phyloP scores from a whole-genome alignment of 2,113 vertebrate species.

The Channa maculata region DNA sequence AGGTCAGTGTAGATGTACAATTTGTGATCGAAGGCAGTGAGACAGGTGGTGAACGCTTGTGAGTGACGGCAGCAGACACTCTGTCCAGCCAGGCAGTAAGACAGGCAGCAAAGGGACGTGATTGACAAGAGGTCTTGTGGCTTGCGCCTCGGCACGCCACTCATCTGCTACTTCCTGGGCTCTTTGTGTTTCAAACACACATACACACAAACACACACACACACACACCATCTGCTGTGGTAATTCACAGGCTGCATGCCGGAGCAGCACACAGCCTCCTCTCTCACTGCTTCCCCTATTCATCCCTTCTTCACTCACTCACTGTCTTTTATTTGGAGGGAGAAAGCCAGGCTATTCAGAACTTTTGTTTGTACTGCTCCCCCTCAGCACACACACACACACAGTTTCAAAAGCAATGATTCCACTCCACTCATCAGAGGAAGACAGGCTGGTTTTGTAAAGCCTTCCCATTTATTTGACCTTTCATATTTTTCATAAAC shows the following conservation, averaged over 20 bases:
- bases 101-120: slow-evolving; percentile 65
- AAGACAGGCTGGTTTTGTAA: slow-evolving; percentile 11
- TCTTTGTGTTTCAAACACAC: slow-evolving; percentile 77
- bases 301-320: slow-evolving; percentile 60
- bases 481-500: slow-evolving; percentile 21
- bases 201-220: slow-evolving; percentile 48
- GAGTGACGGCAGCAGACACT: slow-evolving; percentile 48
- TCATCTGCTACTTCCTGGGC: slow-evolving; percentile 82
- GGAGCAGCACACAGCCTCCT: slow-evolving; percentile 77
- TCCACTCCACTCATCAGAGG: slow-evolving; percentile 34
- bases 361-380: slow-evolving; percentile 68
- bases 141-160: slow-evolving; percentile 76
- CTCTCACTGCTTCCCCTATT: slow-evolving; percentile 66
- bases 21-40: no score
- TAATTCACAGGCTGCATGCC: slow-evolving; percentile 82
- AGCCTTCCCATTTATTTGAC: slow-evolving; percentile 22
- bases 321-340: slow-evolving; percentile 61
- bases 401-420: slow-evolving; percentile 26
- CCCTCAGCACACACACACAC: slow-evolving; percentile 11
- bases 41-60: slow-evolving; percentile 1
- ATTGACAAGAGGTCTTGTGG: slow-evolving; percentile 81
- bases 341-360: slow-evolving; percentile 72
- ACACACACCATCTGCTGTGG: slow-evolving; percentile 81
- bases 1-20: background rate
- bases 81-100: slow-evolving; percentile 45